Percentiles rank a stretch among this genome's conserved stretches.
These are phyloP conservation scores for Eristalis tenax DNA, from an alignment of 2,888 invertebrate genomes.

Conservation along the genomic window DNA sequence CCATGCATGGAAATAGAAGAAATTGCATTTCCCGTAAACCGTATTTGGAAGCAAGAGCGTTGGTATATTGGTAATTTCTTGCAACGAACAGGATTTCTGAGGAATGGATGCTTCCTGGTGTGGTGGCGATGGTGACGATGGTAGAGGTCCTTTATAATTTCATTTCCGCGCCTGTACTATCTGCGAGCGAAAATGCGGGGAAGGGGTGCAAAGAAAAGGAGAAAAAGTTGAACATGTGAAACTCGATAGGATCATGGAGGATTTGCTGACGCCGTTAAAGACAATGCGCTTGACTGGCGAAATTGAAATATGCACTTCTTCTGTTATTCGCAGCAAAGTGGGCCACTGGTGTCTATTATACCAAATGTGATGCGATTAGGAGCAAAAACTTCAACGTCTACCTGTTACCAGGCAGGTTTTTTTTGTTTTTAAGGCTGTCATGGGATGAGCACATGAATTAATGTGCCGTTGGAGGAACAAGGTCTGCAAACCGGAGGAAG, in stretches of 20 bases:
- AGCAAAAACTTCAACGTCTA: neutral
- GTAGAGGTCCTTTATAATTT: conserved; percentile 28
- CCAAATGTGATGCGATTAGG: neutral
- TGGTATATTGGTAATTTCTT: conserved; percentile 50
- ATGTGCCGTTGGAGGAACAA: neutral
- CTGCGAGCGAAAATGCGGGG: too few species aligned
- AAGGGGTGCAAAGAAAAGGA: neutral
- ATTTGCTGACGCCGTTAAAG: conserved; percentile 36
- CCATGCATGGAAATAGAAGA: conserved; percentile 67
- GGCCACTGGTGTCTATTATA: neutral
- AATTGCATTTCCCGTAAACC: conserved; percentile 65
- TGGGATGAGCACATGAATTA: neutral
- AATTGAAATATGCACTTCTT: neutral
- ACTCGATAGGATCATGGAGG: conserved; percentile 26
- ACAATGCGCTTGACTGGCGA: conserved; percentile 26
- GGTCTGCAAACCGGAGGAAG: neutral
- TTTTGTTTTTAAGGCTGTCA: neutral
- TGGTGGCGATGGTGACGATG: neutral
- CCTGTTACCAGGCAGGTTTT: neutral
- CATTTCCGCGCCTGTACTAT: conserved; percentile 19
- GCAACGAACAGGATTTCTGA: neutral
- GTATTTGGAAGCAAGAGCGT: conserved; percentile 20
- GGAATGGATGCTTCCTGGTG: neutral
- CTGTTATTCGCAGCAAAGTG: neutral
- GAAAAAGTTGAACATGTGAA: conserved; percentile 8